Evolutionary conservation across 2,113 vertebrate species (phyloP), one percentile per base, ranked within the genome.

Genomic region (Xiphias gladius): DNA sequence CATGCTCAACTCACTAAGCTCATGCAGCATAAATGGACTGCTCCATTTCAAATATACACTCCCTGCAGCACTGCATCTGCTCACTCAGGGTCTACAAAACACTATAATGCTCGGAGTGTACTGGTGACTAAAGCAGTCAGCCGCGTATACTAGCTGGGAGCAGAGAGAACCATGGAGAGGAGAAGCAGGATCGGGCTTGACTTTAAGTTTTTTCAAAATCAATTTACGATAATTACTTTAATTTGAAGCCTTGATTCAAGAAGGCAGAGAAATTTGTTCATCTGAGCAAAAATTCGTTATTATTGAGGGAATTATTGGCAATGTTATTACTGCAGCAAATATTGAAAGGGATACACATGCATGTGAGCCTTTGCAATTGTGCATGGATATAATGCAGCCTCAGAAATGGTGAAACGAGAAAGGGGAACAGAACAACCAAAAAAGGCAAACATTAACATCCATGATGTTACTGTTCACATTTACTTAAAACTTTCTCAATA

Each of bases 161-260:
- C 58, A 46, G n/a, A 82, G 76, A 74, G 48, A 79, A 62, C 61
- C 46, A 48, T 14, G 26, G 74, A 74, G 70, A 61, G 35, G 16
- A 82, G 82, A 72, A 69, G 75, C 32, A 55, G 64, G 28, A 68
- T 41, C 69, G 48, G 73, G 66, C 61, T 79, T 3, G 71, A 77
- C 63, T 86, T 87, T 72, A 83, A 90, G n/a, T 92, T 87, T 87
- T 76, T 73, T 59, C 28, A 86, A 87, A 84, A 92, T 86, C 85
- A 82, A 84, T 89, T 91, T 85, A 71, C 2, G 19, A 81, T 87
- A 89, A 91, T 87, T 78, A 72, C 76, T 85, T 83, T 83, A 70
- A 87, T 92, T 88, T 83, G 73, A 84, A 50, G 76, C 73, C 76
- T 89, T 79, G 50, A 87, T 88, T 88, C 85, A 72, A 79, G 68